A percentile compares a stretch with the other conserved stretches of the same genome.
Conservation (phyloP, 2,113 vertebrate species). For the Theropithecus gelada region DNA sequence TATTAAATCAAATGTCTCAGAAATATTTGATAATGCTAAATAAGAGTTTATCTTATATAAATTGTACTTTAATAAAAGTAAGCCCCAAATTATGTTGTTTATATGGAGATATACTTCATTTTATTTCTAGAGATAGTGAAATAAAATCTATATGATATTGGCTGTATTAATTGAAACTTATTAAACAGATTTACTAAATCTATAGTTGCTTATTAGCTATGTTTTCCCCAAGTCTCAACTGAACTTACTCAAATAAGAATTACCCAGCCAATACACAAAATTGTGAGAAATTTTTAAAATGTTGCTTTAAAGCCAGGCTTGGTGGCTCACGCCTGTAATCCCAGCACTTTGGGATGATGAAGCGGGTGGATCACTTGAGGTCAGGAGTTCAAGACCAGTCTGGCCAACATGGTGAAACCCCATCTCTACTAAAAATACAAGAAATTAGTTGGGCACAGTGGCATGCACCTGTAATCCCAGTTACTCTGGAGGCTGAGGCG, state of each 20-base stretch:
- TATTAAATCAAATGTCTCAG: constrained; percentile 15
- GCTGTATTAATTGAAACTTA: not conserved
- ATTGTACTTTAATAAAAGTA: constrained; percentile 43
- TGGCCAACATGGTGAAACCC: no score
- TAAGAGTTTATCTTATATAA: not conserved
- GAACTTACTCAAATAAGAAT: constrained; percentile 10
- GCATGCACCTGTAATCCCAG: no score
- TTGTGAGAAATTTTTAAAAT: not conserved
- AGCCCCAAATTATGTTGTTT: constrained; percentile 31
- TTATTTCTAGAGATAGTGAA: constrained; percentile 17
- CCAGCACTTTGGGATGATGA: no score
- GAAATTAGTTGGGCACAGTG: no score
- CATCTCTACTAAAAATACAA: no score
- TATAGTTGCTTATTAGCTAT: not conserved
- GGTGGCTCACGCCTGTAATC: no score
- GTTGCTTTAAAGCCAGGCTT: not conserved
- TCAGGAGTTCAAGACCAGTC: no score
- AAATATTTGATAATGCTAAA: constrained; percentile 35
- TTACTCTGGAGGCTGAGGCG: no score
- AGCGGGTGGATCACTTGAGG: no score
- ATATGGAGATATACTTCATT: not conserved
- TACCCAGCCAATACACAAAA: not conserved
- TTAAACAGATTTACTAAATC: constrained; percentile 44
- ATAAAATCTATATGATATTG: not conserved
- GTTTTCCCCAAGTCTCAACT: not conserved